Evolutionary conservation across 2,797 vertebrate genomes (phyloP).

Genomic region (Sebastes wilsoni): DNA sequence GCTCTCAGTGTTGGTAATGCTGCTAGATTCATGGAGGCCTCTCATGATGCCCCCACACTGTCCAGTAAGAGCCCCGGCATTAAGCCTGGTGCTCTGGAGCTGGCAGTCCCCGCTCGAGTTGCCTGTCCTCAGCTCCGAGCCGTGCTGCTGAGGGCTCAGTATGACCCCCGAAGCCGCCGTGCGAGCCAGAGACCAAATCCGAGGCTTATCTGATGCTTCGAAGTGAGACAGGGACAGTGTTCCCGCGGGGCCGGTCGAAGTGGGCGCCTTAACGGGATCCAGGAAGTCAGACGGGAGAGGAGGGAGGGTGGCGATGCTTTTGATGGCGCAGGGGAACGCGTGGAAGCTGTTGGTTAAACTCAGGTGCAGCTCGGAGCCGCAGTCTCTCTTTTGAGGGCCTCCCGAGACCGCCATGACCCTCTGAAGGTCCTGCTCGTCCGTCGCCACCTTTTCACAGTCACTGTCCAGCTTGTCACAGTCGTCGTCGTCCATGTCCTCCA

Average conservation of each 20-base stretch:
- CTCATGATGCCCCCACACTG: conserved; percentile 75
- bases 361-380: conserved; percentile 77
- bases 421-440: conserved; percentile 70
- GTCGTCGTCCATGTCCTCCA: conserved; percentile 91
- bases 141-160: conserved; percentile 73
- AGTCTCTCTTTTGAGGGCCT: conserved; percentile 80
- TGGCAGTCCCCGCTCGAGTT: conserved; percentile 77
- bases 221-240: conserved; percentile 79
- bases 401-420: conserved; percentile 61
- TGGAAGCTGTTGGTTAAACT: conserved; percentile 80
- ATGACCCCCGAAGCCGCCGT: conserved; percentile 85
- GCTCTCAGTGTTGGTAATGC: conserved; percentile 73
- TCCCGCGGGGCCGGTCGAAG: conserved; percentile 41
- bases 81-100: conserved; percentile 74
- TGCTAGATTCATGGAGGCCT: conserved; percentile 69
- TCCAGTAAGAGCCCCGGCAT: conserved; percentile 55
- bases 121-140: conserved; percentile 76
- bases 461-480: conserved; percentile 88
- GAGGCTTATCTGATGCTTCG: conserved; percentile 86
- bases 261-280: conserved; percentile 74
- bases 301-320: conserved; percentile 66
- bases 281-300: conserved; percentile 81
- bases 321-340: conserved; percentile 82
- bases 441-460: conserved; percentile 80
- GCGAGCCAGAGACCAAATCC: conserved; percentile 95